Conservation (phyloP, 2,797 vertebrate genomes). For the Crypturellus tataupa region DNA sequence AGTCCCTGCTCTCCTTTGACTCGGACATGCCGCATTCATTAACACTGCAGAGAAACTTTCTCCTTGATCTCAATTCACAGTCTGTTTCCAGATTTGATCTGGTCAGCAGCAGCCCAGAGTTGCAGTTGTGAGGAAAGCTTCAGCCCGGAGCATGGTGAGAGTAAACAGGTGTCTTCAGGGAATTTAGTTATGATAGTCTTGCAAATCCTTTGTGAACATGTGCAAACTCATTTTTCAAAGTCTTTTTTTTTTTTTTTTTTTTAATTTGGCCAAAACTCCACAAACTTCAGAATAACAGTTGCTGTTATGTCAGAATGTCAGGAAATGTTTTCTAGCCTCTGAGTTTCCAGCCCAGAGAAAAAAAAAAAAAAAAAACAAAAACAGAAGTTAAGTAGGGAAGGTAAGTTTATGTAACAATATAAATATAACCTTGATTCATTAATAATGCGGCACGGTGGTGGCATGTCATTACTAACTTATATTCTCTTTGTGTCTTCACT, state of each 20-base stretch:
- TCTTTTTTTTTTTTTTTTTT: slow-evolving; percentile 40
- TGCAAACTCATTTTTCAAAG: not conserved
- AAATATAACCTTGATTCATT: not conserved
- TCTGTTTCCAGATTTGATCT: not conserved
- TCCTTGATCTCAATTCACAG: not conserved
- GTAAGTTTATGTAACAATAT: not conserved
- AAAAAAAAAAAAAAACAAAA: not conserved
- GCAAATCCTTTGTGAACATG: not conserved
- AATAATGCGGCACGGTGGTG: not conserved
- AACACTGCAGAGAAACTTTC: not conserved
- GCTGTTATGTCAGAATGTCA: not conserved
- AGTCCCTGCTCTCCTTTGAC: not conserved
- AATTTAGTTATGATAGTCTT: not conserved
- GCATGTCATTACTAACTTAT: not conserved
- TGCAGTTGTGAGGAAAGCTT: not conserved
- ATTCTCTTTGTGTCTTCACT: not conserved
- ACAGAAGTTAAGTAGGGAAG: not conserved
- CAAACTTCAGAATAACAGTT: not conserved
- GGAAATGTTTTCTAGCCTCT: not conserved
- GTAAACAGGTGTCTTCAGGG: not conserved
- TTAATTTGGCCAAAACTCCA: not conserved
- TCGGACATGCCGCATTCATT: not conserved
- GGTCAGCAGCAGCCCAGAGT: not conserved
- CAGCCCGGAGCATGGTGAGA: not conserved
- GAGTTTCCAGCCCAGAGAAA: not conserved